These are phyloP conservation scores for Sinodicranocentrus sp. DNA, from an alignment of 2,888 invertebrate genomes.

Conservation along the genomic window DNA sequence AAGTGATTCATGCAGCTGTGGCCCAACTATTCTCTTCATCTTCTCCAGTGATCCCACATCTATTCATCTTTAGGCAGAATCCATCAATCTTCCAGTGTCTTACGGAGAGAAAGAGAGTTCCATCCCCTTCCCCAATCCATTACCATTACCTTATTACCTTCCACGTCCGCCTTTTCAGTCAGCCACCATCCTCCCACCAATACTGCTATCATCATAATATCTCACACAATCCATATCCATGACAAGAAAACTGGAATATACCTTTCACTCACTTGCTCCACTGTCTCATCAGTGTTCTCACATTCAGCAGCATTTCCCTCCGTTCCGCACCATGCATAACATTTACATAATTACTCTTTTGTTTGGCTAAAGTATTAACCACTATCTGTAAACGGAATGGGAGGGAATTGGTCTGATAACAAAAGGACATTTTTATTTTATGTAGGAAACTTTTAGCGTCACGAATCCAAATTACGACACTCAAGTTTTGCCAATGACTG, in stretches of 20 bases:
- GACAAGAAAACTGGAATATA: constrained; percentile 25
- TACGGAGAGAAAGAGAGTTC: constrained; percentile 35
- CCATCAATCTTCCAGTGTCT: constrained; percentile 73
- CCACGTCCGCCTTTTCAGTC: constrained; percentile 44
- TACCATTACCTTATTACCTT: constrained; percentile 68
- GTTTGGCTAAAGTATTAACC: no score
- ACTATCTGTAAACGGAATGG: no score
- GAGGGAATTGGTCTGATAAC: no score
- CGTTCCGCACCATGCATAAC: no score
- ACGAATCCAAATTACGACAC: no score
- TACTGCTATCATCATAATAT: constrained; percentile 21
- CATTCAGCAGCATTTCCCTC: no score
- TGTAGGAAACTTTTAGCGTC: no score
- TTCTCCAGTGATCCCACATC: constrained; percentile 65
- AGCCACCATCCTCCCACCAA: constrained; percentile 28
- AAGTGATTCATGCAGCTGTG: constrained; percentile 64
- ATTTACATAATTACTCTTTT: no score
- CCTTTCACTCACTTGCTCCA: constrained; percentile 53
- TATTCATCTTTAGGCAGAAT: constrained; percentile 73
- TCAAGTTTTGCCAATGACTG: no score
- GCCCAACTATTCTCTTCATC: constrained; percentile 60
- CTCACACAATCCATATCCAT: constrained; percentile 7
- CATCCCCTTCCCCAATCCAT: constrained; percentile 61
- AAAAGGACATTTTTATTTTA: no score
- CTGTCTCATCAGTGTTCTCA: no score